Conservation (phyloP, 1,140 invertebrate genomes). For the Sweltsa coloradensis region DNA sequence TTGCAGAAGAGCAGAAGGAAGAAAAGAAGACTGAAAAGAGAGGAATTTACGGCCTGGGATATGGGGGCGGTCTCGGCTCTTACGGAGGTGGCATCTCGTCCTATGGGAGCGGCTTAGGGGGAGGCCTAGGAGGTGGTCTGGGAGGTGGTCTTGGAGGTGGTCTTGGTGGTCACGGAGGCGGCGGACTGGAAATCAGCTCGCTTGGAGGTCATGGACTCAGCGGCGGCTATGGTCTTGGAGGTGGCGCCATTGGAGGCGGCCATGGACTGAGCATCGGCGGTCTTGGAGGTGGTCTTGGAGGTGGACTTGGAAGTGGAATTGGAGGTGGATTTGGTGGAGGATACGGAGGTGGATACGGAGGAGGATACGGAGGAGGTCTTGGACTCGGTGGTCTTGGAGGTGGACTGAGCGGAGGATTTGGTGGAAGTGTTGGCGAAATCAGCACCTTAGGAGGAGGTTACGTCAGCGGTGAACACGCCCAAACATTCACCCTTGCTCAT, state of each 20-base stretch:
- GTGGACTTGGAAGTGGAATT: neutral
- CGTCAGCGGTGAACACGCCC: too few species aligned
- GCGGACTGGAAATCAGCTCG: neutral
- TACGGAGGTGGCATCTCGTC: neutral
- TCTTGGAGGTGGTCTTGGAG: neutral
- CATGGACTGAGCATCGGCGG: neutral
- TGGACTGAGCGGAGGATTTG: conserved; percentile 14
- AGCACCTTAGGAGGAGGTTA: too few species aligned
- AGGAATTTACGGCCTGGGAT: neutral
- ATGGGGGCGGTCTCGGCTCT: conserved; percentile 1
- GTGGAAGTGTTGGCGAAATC: conserved; percentile 27
- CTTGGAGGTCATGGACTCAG: neutral
- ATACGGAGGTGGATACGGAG: conserved; percentile 11
- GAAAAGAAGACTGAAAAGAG: conserved; percentile 1
- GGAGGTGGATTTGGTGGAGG: neutral
- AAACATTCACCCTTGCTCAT: too few species aligned
- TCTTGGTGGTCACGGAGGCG: neutral
- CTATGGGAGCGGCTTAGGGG: neutral
- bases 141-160: neutral
- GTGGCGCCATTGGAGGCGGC: too few species aligned
- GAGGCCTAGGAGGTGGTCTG: neutral
- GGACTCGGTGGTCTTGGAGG: conserved; percentile 13
- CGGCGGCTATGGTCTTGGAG: conserved; percentile 7
- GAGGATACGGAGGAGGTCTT: conserved; percentile 20
- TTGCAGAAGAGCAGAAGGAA: neutral